Evolutionary conservation across 2,888 invertebrate species (phyloP).

Genomic region (Temnothorax ravouxi): DNA sequence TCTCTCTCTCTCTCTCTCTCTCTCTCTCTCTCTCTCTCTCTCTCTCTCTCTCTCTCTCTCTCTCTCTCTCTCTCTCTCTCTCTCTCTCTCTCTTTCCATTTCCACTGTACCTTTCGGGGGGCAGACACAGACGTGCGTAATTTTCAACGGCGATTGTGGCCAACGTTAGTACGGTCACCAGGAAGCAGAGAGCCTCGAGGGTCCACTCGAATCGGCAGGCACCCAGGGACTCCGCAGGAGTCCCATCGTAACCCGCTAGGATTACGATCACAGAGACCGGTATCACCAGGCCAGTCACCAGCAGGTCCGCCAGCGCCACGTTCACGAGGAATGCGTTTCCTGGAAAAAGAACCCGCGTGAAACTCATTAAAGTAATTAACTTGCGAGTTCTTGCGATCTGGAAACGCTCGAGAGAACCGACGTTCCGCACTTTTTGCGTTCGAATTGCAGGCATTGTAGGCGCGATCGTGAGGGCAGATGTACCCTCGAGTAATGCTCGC

Average conservation of each 20-base stretch:
- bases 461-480: not conserved
- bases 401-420: conserved; percentile 47
- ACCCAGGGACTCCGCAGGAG: conserved; percentile 86
- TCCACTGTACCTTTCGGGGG: conserved; percentile 85
- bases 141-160: conserved; percentile 90
- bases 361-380: conserved; percentile 48
- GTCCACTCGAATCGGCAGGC: conserved; percentile 91
- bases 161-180: conserved; percentile 89
- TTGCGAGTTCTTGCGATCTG: conserved; percentile 43
- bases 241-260: conserved; percentile 88
- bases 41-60: too few species aligned
- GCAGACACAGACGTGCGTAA: conserved; percentile 89
- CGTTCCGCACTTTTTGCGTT: conserved; percentile 33
- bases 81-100: not conserved
- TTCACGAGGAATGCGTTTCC: conserved; percentile 91
- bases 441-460: conserved; percentile 2
- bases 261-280: conserved; percentile 91
- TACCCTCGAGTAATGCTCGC: not conserved
- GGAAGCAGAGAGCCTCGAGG: conserved; percentile 89
- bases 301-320: conserved; percentile 91
- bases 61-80: too few species aligned
- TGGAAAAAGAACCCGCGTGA: conserved; percentile 77
- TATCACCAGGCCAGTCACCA: conserved; percentile 90
- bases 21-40: too few species aligned
- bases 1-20: too few species aligned